Conservation (phyloP, 2,888 invertebrate genomes). For the Parthenolecanium corni region DNA sequence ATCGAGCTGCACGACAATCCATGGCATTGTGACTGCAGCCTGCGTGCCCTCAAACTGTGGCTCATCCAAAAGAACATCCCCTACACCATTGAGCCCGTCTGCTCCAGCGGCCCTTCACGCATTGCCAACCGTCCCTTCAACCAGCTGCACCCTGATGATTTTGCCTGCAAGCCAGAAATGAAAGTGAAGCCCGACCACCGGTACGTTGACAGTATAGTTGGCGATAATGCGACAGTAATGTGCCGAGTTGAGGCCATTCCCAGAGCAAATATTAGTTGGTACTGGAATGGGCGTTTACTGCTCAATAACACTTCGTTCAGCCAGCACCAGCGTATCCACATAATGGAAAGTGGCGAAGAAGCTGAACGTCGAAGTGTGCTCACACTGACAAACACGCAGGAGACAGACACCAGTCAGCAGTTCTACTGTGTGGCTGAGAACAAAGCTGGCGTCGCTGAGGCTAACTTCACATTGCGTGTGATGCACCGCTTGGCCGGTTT, state of each 20-base stretch:
- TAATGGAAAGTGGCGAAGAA: slow-evolving; percentile 54
- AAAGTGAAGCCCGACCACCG: slow-evolving; percentile 60
- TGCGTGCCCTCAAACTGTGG: slow-evolving; percentile 66
- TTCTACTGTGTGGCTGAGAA: slow-evolving; percentile 86
- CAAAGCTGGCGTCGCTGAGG: slow-evolving; percentile 73
- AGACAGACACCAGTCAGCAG: slow-evolving; percentile 68
- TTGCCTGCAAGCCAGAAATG: slow-evolving; percentile 72
- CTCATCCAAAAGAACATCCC: slow-evolving; percentile 65
- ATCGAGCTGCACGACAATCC: slow-evolving; percentile 75
- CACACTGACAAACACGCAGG: slow-evolving; percentile 68
- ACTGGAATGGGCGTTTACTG: slow-evolving; percentile 68
- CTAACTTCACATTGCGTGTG: slow-evolving; percentile 77
- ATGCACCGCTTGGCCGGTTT: slow-evolving; percentile 65
- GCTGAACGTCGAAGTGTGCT: slow-evolving; percentile 60
- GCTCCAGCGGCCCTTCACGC: slow-evolving; percentile 57
- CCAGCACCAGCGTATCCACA: slow-evolving; percentile 61
- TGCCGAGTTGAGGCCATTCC: slow-evolving; percentile 74
- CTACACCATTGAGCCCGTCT: slow-evolving; percentile 64
- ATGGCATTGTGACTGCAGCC: slow-evolving; percentile 78
- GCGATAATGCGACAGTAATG: slow-evolving; percentile 72
- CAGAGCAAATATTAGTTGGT: slow-evolving; percentile 71
- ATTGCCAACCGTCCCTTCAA: slow-evolving; percentile 57
- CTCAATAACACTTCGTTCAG: slow-evolving; percentile 67
- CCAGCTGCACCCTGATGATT: slow-evolving; percentile 53
- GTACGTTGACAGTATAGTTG: slow-evolving; percentile 64